Base-by-base conservation (phyloP, 1,140 invertebrate genomes). In the Propsilocerus akamusi region DNA sequence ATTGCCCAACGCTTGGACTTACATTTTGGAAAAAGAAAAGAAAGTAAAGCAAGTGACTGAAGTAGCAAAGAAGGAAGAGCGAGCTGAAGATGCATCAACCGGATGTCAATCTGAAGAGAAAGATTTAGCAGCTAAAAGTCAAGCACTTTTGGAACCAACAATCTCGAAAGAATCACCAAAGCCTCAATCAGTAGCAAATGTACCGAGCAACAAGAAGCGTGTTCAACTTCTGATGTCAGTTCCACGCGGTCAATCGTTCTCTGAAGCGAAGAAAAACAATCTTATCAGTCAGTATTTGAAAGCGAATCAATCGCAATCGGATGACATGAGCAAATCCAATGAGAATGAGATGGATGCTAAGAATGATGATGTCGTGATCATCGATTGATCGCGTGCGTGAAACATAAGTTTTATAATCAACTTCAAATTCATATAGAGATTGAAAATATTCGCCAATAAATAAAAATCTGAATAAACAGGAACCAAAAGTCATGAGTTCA, bases 211-310 rank as follows among this genome's bases (percentile, higher is more conserved):
- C 25, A 74, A 73, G 46, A 74, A 73, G 52, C 63, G 55, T 5
- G 57, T 63, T 14, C 61, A 67, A 0, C 26, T 64, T 22, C 51
- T 65, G 12, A 59, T 63, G 57, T 66, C 64, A 1, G 61, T 62
- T 26, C 52, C 58, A 7, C 55, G 58, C 6, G 61, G 63, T 26
- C 59, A 64, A 52, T 50, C 57, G 26, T 58, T 60, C 5, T 51
- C 56, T n/a, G 41, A 53, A 41, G 51, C 54, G 25, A 49, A 57
- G 37, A 67, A 66, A 56, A 66, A 64, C 25, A 59, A 59, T 0
- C 55, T 73, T 2, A 74, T 77, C 7, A 75, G 72, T 5, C 68
- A 75, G 50, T 77, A 72, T 54, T 69, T 75, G 10, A 72, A 74
- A 49, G 72, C 68, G 12, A 61, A 46, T 26, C 25, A 41, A 41